phyloP scores from a whole-genome alignment of 2,888 invertebrate genomes.

The Patella caerulea region DNA sequence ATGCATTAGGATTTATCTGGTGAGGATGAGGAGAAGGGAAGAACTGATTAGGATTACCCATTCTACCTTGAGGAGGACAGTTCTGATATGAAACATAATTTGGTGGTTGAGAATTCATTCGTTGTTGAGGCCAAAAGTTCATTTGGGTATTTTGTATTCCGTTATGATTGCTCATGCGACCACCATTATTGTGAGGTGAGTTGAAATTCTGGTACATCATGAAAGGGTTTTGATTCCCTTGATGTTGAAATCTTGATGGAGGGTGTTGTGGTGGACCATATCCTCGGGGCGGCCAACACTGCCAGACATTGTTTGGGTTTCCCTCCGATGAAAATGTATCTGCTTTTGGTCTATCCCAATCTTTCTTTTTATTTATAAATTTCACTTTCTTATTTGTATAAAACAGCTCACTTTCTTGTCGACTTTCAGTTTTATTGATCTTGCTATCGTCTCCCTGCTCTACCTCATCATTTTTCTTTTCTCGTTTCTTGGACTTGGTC shows the following conservation, averaged over 20 bases:
- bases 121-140: no score
- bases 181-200: no score
- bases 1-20: conserved; percentile 2
- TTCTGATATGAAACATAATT: neutral
- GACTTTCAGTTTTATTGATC: neutral
- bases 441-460: neutral
- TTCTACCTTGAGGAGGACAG: neutral
- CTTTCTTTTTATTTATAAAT: neutral
- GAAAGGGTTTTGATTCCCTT: neutral
- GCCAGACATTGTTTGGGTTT: neutral
- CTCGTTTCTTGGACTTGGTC: conserved; percentile 54
- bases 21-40: neutral
- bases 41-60: neutral
- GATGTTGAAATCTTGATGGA: neutral
- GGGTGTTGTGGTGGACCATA: neutral
- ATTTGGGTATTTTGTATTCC: no score
- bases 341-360: neutral
- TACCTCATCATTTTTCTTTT: conserved; percentile 31
- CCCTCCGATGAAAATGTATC: neutral
- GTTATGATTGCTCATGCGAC: no score
- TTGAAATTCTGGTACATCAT: no score
- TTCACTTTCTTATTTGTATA: neutral
- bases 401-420: neutral
- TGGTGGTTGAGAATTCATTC: no score
- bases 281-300: neutral